These are phyloP conservation scores for Papio anubis DNA, from an alignment of 2,113 vertebrate species.

Conservation along the genomic window DNA sequence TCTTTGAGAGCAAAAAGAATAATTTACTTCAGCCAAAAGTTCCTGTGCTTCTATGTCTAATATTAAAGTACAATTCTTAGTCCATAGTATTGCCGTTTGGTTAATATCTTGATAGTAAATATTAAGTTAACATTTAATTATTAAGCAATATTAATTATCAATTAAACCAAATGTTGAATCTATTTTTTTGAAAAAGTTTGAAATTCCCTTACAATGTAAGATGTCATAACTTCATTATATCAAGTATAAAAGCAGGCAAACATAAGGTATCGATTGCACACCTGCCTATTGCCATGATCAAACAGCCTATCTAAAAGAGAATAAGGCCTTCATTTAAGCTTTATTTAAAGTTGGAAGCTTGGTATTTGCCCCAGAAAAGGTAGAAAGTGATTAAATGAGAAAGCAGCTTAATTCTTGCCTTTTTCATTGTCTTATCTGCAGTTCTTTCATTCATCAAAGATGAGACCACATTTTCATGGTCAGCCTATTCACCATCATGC, in stretches of 20 bases:
- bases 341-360: conserved; percentile 1
- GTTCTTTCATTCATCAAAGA: not conserved
- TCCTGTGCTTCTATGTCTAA: not conserved
- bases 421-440: not conserved
- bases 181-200: not conserved
- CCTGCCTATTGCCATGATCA: not conserved
- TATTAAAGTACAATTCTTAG: not conserved
- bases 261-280: not conserved
- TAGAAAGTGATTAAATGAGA: not conserved
- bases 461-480: not conserved
- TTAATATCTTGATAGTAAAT: not conserved
- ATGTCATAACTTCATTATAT: not conserved
- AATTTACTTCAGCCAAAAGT: not conserved
- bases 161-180: not conserved
- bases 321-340: not conserved
- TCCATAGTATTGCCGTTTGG: not conserved
- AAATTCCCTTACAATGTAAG: not conserved
- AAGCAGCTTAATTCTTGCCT: not conserved
- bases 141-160: not conserved
- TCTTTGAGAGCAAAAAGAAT: not conserved
- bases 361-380: not conserved
- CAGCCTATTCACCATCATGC: not conserved
- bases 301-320: not conserved
- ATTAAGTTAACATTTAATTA: not conserved
- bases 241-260: not conserved